Percentiles rank a stretch among this genome's conserved stretches.
These are phyloP conservation scores for Chelidonichthys spinosus DNA, from an alignment of 2,797 vertebrate genomes.

Conservation along the genomic window DNA sequence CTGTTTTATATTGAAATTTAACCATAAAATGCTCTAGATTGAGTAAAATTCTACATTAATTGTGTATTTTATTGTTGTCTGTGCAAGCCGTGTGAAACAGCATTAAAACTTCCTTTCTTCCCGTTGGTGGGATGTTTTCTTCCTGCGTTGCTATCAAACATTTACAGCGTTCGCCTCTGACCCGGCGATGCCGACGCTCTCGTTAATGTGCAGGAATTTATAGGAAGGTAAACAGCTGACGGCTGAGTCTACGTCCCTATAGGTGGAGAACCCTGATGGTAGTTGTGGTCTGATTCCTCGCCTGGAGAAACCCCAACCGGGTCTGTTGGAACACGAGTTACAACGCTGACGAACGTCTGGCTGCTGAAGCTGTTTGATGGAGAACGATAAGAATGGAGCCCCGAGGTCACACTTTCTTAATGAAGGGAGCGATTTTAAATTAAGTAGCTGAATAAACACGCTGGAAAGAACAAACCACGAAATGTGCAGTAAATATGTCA, in stretches of 20 bases:
- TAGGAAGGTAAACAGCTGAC: conserved; percentile 3
- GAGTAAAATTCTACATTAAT: not conserved
- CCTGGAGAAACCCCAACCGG: not conserved
- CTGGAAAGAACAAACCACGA: no score
- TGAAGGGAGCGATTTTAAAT: not conserved
- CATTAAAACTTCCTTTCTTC: not conserved
- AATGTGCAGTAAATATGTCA: no score
- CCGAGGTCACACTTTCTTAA: not conserved
- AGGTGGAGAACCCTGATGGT: no score
- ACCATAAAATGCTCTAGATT: not conserved
- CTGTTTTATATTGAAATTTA: not conserved
- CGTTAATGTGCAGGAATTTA: conserved; percentile 12
- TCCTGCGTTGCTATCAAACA: no score
- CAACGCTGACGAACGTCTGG: conserved; percentile 1
- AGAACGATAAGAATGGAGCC: conserved; percentile 1
- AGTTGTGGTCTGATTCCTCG: not conserved
- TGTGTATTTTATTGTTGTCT: not conserved
- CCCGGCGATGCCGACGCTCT: not conserved
- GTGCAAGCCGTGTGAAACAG: not conserved
- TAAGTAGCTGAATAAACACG: no score
- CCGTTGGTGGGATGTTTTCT: no score
- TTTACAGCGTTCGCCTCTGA: conserved; percentile 6
- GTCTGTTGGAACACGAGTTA: conserved; percentile 18
- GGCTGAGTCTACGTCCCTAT: not conserved
- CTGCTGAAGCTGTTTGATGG: not conserved